Evolutionary conservation across 1,140 invertebrate genomes (phyloP), one percentile per base, ranked within the genome.

Genomic region (Adoxophyes honmai): DNA sequence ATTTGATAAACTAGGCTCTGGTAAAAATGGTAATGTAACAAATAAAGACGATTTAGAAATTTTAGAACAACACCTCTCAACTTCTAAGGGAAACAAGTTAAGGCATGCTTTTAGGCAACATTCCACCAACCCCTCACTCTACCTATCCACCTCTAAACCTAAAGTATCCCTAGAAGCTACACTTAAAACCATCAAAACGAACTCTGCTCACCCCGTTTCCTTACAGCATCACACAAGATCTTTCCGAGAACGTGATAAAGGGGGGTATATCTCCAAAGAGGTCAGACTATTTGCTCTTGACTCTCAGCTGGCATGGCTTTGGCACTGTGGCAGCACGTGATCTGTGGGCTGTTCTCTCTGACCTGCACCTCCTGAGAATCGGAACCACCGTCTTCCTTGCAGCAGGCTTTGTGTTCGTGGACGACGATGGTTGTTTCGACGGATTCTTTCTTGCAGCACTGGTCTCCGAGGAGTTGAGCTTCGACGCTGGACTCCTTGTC

Each of bases 271-370:
- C 21, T 28, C 21, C 21, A 28, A 6, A 3, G 6, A 28, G 21
- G 2, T 48, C 42, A 48, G 21, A 85, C 68, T 21, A 87, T 87
- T 42, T 83, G 76, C 55, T 85, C 81, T 55, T 85, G 84, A 55
- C 81, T 85, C n/a, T 75, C 80, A 18, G 72, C 75, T 13, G 67
- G 57, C 6, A 68, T 55, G 0, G 71, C 52, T 60, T 67, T 78
- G 0, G 64, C 13, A 39, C 70, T 75, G 39, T 81, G 77, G 52
- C 81, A 87, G 55, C 84, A 85, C 37, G 77, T 78, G 34, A 85
- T 75, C 42, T 81, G 75, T 0, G 84, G 80, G 48, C 77, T 83
- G 10, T 79, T 62, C 59, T 87, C 81, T 42, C 80, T 55, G n/a
- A 21, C 36, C 33, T 64, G 21, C 2, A 28, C 54, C 34, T 65